Base-by-base conservation (phyloP, 2,888 invertebrate genomes). In the Catocala fraxini region DNA sequence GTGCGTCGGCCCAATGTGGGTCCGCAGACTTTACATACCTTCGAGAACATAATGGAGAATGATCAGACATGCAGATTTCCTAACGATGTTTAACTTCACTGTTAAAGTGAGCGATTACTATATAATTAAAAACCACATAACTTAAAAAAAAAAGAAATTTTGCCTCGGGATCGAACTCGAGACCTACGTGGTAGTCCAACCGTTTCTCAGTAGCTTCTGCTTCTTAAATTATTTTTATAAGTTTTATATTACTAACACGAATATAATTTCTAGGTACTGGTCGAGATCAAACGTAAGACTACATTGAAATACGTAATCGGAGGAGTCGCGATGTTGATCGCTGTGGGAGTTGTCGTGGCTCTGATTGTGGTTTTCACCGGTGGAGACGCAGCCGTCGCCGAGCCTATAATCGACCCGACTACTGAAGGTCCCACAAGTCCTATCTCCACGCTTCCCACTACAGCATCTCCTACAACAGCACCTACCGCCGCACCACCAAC, bases 281-380 rank as follows among this genome's bases (percentile, higher is more conserved):
- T 96, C 71, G 93, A 95, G 52, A 93, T 93, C 73, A 95, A 95
- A 82, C 86, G 94, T 79, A 93, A 93, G 75, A 92, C 95, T 87
- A 93, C 94, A 80, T 86, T 94, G 72, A 95, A 95, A 62, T 95
- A 95, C 71, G 85, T 95, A 48, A 92, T 95, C 63, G 95, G 95
- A 33, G 94, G 95, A 11, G 87, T 95, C 51, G 95, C 92, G 10
- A 91, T 96, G 80, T 79, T 95, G 53, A 89, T 95, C 25, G 92
- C 95, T 0, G 86, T 96, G 47, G 96, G 95, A 6, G 91, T 96
- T 6, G 91, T 97, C n/a, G 90, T 96, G 41, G 93, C 96, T 0
- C 91, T 96, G 11, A 92, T 95, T 11, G 94, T 96, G 7, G 86
- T 96, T 7, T 83, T 96, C 0, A 92, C 95, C 25, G 65, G 91